Conservation (phyloP, 2,113 vertebrate species). For the Dipodomys stephensi region DNA sequence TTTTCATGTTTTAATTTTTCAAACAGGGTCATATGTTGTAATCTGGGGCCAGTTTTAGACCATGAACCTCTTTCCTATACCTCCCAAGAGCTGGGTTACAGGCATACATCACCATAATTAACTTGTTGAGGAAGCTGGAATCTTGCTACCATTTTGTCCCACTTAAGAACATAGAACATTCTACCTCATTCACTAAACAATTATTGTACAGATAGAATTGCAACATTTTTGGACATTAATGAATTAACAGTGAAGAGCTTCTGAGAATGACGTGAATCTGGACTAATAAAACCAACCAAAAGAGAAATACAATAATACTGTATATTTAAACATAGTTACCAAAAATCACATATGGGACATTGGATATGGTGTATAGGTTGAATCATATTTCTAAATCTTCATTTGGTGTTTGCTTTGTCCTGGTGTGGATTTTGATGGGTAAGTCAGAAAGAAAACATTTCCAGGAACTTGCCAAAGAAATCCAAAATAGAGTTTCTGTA, state of each 20-base stretch:
- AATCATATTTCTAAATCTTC: background rate
- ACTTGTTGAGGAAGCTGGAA: no score
- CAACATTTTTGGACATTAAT: conserved; percentile 47
- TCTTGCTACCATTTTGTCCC: no score
- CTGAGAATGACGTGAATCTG: conserved; percentile 66
- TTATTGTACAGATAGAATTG: conserved; percentile 55
- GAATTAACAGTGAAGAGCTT: conserved; percentile 73
- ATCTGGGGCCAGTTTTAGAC: no score
- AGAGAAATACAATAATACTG: background rate
- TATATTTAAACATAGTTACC: background rate
- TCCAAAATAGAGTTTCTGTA: background rate
- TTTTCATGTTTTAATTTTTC: no score
- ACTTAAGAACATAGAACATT: conserved; percentile 78
- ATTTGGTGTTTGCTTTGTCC: background rate
- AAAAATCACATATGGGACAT: background rate
- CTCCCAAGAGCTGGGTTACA: no score
- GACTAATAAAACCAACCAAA: conserved; percentile 54
- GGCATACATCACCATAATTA: no score
- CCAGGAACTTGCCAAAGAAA: background rate
- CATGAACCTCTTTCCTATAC: no score
- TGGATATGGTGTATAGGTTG: background rate
- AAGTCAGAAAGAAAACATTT: background rate
- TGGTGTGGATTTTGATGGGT: background rate
- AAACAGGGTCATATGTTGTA: no score
- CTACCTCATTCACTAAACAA: conserved; percentile 79